These are phyloP conservation scores for Micrasema longulum DNA, from an alignment of 1,140 invertebrate genomes.

Conservation along the genomic window DNA sequence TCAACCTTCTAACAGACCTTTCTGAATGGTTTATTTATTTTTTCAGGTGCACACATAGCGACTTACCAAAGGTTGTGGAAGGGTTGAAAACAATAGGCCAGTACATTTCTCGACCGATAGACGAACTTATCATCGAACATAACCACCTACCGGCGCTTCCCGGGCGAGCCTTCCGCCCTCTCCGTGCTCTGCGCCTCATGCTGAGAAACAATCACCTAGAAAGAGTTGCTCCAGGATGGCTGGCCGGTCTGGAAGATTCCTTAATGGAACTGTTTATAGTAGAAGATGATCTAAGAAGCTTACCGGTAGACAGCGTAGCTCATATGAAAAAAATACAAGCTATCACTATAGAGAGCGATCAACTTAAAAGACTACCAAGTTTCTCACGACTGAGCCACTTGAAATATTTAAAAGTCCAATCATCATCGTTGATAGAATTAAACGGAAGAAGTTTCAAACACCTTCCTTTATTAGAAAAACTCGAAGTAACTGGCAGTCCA, in stretches of 20 bases:
- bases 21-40: conserved; percentile 17
- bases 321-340: conserved; percentile 83
- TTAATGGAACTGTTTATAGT: conserved; percentile 86
- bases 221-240: conserved; percentile 82
- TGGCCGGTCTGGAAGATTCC: conserved; percentile 80
- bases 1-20: neutral
- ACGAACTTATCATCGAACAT: conserved; percentile 88
- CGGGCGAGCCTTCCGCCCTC: conserved; percentile 79
- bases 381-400: conserved; percentile 75
- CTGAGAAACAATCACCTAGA: conserved; percentile 85
- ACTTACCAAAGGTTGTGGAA: conserved; percentile 79
- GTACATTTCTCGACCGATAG: conserved; percentile 77
- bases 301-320: conserved; percentile 82
- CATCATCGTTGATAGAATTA: conserved; percentile 76
- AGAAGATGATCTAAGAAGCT: conserved; percentile 81
- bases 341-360: conserved; percentile 81
- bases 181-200: conserved; percentile 83
- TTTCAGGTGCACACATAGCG: conserved; percentile 88
- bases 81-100: conserved; percentile 79
- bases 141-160: conserved; percentile 85
- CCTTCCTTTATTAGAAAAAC: conserved; percentile 78
- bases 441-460: conserved; percentile 79
- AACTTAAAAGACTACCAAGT: conserved; percentile 77
- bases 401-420: conserved; percentile 77
- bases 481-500: conserved; percentile 79